These are phyloP conservation scores for Bombus waltoni DNA, from an alignment of 1,140 invertebrate species.

Conservation along the genomic window DNA sequence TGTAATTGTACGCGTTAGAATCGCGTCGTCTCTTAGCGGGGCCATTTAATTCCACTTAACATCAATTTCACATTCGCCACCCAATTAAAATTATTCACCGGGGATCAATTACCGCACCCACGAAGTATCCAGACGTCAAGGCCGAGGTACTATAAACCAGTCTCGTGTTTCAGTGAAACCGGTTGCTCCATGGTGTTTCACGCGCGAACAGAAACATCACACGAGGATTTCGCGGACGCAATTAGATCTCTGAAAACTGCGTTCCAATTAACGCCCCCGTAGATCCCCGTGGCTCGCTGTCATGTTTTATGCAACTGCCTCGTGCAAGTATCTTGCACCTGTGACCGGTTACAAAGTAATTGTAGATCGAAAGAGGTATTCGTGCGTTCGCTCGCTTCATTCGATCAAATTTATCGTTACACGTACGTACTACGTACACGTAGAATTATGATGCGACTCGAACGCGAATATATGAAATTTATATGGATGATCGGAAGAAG, in stretches of 20 bases:
- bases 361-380: neutral
- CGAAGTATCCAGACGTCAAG: slow-evolving; percentile 2
- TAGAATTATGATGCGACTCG: neutral
- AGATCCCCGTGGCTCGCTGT: slow-evolving; percentile 8
- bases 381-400: neutral
- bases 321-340: slow-evolving; percentile 16
- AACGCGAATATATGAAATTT: neutral
- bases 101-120: slow-evolving; percentile 32
- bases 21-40: neutral
- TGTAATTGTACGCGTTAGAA: neutral
- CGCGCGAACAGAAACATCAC: slow-evolving; percentile 16
- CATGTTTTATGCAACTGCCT: slow-evolving; percentile 38
- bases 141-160: slow-evolving; percentile 32
- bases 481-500: too few relatives aligned
- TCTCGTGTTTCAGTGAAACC: slow-evolving; percentile 26
- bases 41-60: slow-evolving; percentile 23
- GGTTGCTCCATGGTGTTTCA: slow-evolving; percentile 2
- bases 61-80: slow-evolving; percentile 30
- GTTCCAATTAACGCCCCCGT: slow-evolving; percentile 51
- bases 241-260: slow-evolving; percentile 47
- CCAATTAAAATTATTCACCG: slow-evolving; percentile 44
- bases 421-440: too few relatives aligned
- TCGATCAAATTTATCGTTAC: neutral
- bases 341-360: slow-evolving; percentile 30
- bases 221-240: slow-evolving; percentile 26